phyloP scores from a whole-genome alignment of 2,113 vertebrate genomes.

The Ivindomyrus marchei region DNA sequence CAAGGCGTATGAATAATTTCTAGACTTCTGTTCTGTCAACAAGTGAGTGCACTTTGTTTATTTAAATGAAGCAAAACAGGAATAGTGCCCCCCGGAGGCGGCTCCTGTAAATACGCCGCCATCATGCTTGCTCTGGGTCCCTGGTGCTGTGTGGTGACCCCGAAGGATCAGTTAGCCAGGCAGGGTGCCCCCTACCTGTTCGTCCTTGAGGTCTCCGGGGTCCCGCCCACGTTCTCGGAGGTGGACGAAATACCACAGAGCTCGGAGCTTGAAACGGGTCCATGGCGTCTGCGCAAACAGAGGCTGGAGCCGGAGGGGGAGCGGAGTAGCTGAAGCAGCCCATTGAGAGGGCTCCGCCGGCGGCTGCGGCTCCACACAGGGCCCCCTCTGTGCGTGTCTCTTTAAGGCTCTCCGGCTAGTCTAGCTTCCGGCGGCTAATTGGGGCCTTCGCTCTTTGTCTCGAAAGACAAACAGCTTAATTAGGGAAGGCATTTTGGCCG shows the following conservation, averaged over 20 bases:
- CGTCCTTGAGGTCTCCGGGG: not conserved
- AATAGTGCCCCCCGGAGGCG: not conserved
- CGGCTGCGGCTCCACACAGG: conserved; percentile 19
- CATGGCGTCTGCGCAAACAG: conserved; percentile 29
- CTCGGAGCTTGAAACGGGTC: conserved; percentile 23
- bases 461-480: conserved; percentile 50
- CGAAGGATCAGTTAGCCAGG: not conserved
- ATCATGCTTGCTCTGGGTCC: not conserved
- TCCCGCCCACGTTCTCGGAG: not conserved
- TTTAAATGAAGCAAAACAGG: not conserved
- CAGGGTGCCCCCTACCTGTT: not conserved
- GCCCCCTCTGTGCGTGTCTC: conserved; percentile 9
- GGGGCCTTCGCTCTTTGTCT: conserved; percentile 26
- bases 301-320: conserved; percentile 18
- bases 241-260: conserved; percentile 6
- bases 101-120: not conserved
- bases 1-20: not conserved
- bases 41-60: not conserved
- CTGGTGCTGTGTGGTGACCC: not conserved
- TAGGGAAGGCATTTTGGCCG: conserved; percentile 36
- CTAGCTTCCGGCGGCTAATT: conserved; percentile 31
- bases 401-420: not conserved
- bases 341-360: conserved; percentile 14
- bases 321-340: conserved; percentile 1
- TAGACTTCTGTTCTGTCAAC: conserved; percentile 8